Evolutionary conservation across 2,113 vertebrate species (phyloP).

Genomic region (Seriola aureovittata): DNA sequence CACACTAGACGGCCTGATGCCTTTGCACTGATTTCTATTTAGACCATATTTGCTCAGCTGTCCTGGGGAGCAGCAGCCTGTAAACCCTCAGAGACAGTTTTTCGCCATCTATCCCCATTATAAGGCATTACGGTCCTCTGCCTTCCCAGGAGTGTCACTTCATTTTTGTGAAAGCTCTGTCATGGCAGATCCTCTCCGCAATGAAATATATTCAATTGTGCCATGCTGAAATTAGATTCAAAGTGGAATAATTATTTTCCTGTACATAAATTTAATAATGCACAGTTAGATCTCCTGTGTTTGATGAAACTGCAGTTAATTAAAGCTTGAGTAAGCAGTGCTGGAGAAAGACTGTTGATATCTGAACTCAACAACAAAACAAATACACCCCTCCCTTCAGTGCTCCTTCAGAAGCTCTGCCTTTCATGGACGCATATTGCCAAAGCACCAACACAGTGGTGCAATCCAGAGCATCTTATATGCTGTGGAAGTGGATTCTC

Average conservation of each 20-base stretch:
- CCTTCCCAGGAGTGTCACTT: conserved; percentile 58
- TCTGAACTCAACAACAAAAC: too few relatives aligned
- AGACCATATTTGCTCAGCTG: conserved; percentile 56
- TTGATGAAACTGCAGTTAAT: conserved; percentile 42
- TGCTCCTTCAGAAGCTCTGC: too few relatives aligned
- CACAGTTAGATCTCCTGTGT: conserved; percentile 11
- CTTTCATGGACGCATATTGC: too few relatives aligned
- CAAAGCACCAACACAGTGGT: too few relatives aligned
- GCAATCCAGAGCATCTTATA: too few relatives aligned
- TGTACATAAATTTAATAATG: conserved; percentile 29
- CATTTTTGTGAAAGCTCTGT: conserved; percentile 49
- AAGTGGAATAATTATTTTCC: conserved; percentile 31
- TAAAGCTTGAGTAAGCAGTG: not conserved
- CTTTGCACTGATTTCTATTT: conserved; percentile 39
- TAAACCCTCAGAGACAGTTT: conserved; percentile 49
- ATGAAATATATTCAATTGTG: conserved; percentile 55
- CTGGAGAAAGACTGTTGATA: too few relatives aligned
- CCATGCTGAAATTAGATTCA: conserved; percentile 40
- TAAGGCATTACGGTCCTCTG: conserved; percentile 59
- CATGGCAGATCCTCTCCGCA: conserved; percentile 37
- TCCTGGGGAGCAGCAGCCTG: conserved; percentile 40
- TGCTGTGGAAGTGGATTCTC: too few relatives aligned
- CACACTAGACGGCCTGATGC: conserved; percentile 8
- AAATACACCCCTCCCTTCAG: too few relatives aligned
- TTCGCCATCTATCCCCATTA: conserved; percentile 63